Percentiles rank a stretch among this genome's conserved stretches.
Conservation (phyloP, 2,113 vertebrate genomes). For the Lagopus muta region DNA sequence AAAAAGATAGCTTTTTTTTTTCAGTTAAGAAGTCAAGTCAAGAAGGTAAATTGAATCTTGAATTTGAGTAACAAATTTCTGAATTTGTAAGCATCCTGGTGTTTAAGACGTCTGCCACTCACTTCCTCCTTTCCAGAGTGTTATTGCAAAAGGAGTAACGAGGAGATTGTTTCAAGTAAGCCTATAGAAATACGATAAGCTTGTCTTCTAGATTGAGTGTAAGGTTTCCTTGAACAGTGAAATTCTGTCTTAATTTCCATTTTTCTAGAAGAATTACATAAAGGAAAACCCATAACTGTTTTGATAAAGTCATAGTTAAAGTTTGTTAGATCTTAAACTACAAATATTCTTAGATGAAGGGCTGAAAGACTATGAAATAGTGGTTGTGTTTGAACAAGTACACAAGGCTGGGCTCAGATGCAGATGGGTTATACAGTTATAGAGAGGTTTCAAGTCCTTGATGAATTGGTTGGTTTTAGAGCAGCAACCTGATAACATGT, state of each 20-base stretch:
- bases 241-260: background rate
- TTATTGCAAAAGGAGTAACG: background rate
- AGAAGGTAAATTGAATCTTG: conserved; percentile 42
- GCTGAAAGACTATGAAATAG: background rate
- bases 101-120: background rate
- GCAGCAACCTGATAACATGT: background rate
- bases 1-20: conserved; percentile 18
- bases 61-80: background rate
- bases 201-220: background rate
- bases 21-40: conserved; percentile 27
- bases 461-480: background rate
- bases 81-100: background rate
- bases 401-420: background rate
- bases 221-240: background rate
- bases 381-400: background rate
- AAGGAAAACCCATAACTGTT: background rate
- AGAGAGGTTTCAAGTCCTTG: background rate
- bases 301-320: background rate
- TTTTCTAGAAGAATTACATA: background rate
- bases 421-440: background rate
- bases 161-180: background rate
- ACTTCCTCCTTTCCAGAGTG: background rate
- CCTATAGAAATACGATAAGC: background rate
- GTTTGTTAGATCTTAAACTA: background rate
- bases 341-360: background rate